Percentiles rank a stretch among this genome's conserved stretches.
These are phyloP conservation scores for Pontoporia blainvillei DNA, from an alignment of 2,113 vertebrate genomes.

Conservation along the genomic window DNA sequence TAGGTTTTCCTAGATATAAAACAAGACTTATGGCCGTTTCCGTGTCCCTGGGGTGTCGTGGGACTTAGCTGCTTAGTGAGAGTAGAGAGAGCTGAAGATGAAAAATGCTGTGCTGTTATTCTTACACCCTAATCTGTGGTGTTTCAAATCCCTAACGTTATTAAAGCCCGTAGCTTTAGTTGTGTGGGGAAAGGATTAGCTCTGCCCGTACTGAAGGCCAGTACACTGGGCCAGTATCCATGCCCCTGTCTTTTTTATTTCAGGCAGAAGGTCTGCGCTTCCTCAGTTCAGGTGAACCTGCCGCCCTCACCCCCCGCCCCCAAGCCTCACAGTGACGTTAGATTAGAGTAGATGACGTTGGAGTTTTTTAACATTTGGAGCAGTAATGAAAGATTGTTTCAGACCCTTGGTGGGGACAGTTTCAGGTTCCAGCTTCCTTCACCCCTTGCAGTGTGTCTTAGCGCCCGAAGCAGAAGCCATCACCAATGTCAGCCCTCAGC, in stretches of 20 bases:
- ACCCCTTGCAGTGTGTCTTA: neutral
- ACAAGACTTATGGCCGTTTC: neutral
- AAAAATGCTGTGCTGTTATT: neutral
- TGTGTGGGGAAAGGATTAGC: neutral
- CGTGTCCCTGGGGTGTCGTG: neutral
- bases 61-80: neutral
- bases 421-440: neutral
- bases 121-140: no score
- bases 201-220: neutral
- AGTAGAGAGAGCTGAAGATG: neutral
- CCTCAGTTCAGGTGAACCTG: neutral
- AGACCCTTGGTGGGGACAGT: neutral
- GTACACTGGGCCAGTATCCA: fast-evolving
- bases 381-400: neutral
- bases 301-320: neutral
- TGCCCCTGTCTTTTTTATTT: neutral
- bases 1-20: neutral
- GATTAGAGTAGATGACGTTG: neutral
- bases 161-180: neutral
- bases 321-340: no score
- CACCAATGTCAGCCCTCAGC: neutral
- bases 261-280: neutral
- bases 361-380: neutral
- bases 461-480: neutral
- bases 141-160: neutral